A percentile compares a stretch with the other conserved stretches of the same genome.
These are phyloP conservation scores for Neoascia interrupta DNA, from an alignment of 2,888 invertebrate genomes.

Conservation along the genomic window DNA sequence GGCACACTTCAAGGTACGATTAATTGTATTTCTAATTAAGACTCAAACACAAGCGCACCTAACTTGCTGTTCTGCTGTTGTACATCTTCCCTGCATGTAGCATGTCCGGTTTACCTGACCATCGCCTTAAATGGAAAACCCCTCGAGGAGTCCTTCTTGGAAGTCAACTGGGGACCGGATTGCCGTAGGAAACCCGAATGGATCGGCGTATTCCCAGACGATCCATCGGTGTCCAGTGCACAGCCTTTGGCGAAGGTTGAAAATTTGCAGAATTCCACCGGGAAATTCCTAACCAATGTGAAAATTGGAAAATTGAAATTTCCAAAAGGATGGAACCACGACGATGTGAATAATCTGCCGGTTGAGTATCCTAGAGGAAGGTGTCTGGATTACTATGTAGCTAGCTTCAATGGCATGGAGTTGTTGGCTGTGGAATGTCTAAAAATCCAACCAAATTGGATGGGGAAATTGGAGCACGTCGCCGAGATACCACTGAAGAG, in stretches of 20 bases:
- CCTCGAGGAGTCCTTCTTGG: slow-evolving; percentile 74
- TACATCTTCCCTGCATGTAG: slow-evolving; percentile 25
- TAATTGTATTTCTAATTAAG: slow-evolving; percentile 43
- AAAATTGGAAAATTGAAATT: slow-evolving; percentile 81
- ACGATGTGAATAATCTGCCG: slow-evolving; percentile 72
- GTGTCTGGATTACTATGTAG: slow-evolving; percentile 87
- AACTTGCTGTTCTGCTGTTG: too few species aligned
- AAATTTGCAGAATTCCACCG: slow-evolving; percentile 80
- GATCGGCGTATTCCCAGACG: slow-evolving; percentile 77
- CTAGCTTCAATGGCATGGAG: slow-evolving; percentile 83
- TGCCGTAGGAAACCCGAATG: slow-evolving; percentile 76
- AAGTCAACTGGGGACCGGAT: slow-evolving; percentile 78
- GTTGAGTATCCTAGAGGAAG: slow-evolving; percentile 79
- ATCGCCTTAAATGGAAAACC: slow-evolving; percentile 76
- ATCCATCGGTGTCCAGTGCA: slow-evolving; percentile 75
- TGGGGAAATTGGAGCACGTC: slow-evolving; percentile 82
- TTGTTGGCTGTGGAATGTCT: slow-evolving; percentile 85
- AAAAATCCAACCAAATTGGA: slow-evolving; percentile 92
- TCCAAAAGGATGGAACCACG: slow-evolving; percentile 83
- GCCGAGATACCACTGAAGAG: slow-evolving; percentile 74
- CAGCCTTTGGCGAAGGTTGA: slow-evolving; percentile 74
- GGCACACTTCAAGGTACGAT: slow-evolving; percentile 50
- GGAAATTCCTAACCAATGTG: slow-evolving; percentile 76
- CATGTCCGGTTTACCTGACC: slow-evolving; percentile 77
- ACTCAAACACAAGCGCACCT: slow-evolving; percentile 18